Evolutionary conservation across 1,140 invertebrate species (phyloP), one percentile per base, ranked within the genome.

Genomic region (Ostrea denselamellosa): DNA sequence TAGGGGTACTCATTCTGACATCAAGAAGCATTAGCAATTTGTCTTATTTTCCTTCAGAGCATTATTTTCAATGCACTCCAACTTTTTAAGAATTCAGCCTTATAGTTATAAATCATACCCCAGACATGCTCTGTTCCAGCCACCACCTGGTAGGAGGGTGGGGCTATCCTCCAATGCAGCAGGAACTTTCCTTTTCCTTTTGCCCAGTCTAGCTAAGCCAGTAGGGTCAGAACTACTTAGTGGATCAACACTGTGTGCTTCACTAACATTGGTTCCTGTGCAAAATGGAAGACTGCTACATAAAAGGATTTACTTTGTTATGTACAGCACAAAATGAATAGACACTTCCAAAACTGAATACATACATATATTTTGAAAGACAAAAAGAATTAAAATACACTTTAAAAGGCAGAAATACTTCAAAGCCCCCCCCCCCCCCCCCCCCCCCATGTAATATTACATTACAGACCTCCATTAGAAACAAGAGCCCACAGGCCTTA

Each of bases 51-150:
- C 34, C 34, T 44, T 44, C 34, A 44, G 1, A 44, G 34, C 34
- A 44, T 2, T 44, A 44, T 44, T 44, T 44, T 44, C 34, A 44
- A 44, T 44, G 34, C 34, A 44, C 1, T 44, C 22, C 44, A 34
- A 17, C 14, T 25, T 28, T 22, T 14, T 81, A 8, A 62, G 17
- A 17, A 62, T 19, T 19, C 1, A n/a, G 2, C 25, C 5, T 0
- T 34, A 17, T 14, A 10, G 25, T 14, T 5, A 28, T 0, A 8
- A 83, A 10, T 85, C 92, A 90, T 90, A 94, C 93, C 92, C 92
- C 17, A 92, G 81, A 51, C 93, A 93, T 34, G 91, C 90, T 53
- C 92, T 90, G 12, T 91, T 88, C 94, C 94, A 94, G 25, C 92
- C 91, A 0, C 90, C 91, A 14, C 85, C 83, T 1, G 88, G 71